phyloP scores from a whole-genome alignment of 2,888 invertebrate genomes.

The Torymus aiolomorphi region DNA sequence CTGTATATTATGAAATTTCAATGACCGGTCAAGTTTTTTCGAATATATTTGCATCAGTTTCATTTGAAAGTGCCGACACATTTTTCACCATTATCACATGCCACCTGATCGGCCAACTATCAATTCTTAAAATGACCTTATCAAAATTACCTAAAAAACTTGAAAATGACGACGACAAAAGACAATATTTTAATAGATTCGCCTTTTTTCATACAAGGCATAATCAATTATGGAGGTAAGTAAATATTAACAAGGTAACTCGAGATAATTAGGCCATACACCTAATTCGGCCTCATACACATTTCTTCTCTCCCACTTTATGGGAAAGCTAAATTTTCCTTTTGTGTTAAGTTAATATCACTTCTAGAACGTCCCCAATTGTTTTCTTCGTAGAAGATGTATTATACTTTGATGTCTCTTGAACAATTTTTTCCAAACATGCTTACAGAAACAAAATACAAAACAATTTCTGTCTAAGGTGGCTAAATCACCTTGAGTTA shows the following conservation, averaged over 20 bases:
- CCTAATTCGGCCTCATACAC: too few species aligned
- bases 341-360: too few species aligned
- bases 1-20: constrained; percentile 62
- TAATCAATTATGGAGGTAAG: constrained; percentile 47
- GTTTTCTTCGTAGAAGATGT: too few species aligned
- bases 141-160: constrained; percentile 27
- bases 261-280: too few species aligned
- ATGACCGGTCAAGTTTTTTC: constrained; percentile 63
- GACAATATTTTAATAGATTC: constrained; percentile 33
- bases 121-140: constrained; percentile 45
- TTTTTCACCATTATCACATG: constrained; percentile 63
- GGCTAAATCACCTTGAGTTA: too few species aligned
- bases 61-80: constrained; percentile 64
- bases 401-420: too few species aligned
- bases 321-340: too few species aligned
- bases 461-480: too few species aligned
- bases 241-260: background rate
- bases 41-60: constrained; percentile 61
- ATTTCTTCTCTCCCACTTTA: too few species aligned
- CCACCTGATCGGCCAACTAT: constrained; percentile 67
- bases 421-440: too few species aligned
- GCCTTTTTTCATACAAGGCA: constrained; percentile 22
- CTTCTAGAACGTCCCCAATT: too few species aligned
- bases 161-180: background rate
- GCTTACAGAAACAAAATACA: too few species aligned